These are phyloP conservation scores for Hestina assimilis DNA, from an alignment of 1,140 invertebrate species.

Conservation along the genomic window DNA sequence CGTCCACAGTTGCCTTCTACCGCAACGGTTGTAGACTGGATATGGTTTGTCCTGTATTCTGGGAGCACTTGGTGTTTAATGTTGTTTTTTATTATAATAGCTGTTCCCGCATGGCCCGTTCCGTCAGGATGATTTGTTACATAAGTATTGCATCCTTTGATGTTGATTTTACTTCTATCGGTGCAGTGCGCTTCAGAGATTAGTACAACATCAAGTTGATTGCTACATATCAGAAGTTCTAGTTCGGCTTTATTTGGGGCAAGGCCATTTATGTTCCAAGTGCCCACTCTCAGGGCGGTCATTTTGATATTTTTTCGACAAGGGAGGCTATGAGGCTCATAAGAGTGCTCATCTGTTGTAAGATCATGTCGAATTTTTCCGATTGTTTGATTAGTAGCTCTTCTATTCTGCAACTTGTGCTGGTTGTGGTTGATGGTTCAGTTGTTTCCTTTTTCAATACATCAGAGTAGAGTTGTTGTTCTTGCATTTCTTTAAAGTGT, in stretches of 20 bases:
- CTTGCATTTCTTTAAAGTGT: neutral
- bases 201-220: conserved; percentile 23
- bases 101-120: too few species aligned
- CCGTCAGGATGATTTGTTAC: too few species aligned
- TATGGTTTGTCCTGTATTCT: too few species aligned
- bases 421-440: neutral
- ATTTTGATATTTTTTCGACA: conserved; percentile 30
- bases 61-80: too few species aligned
- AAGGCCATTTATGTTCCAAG: conserved; percentile 38
- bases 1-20: too few species aligned
- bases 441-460: neutral
- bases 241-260: conserved; percentile 25
- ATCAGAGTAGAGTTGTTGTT: neutral
- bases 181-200: too few species aligned
- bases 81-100: too few species aligned
- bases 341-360: conserved; percentile 39
- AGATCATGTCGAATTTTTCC: conserved; percentile 29
- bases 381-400: conserved; percentile 23
- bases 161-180: too few species aligned
- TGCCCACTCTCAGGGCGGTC: conserved; percentile 13
- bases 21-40: too few species aligned
- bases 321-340: too few species aligned
- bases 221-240: conserved; percentile 8
- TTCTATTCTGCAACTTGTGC: conserved; percentile 4
- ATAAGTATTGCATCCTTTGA: too few species aligned